phyloP scores from a whole-genome alignment of 1,140 invertebrate genomes.

The Camponotus pennsylvanicus region DNA sequence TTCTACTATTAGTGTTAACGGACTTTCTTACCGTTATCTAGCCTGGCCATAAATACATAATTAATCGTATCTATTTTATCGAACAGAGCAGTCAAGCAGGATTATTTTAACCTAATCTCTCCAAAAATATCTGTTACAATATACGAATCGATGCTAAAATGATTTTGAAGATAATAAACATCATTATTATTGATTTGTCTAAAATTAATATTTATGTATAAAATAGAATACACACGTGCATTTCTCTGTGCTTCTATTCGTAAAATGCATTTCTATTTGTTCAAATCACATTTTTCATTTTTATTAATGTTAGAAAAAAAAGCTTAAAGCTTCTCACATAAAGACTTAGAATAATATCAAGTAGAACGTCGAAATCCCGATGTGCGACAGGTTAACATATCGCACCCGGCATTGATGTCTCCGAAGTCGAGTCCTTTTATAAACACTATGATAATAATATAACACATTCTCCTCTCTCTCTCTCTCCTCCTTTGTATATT shows the following conservation, averaged over 20 bases:
- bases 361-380: not conserved
- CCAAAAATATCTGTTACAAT: not conserved
- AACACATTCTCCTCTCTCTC: not conserved
- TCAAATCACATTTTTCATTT: not conserved
- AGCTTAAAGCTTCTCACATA: not conserved
- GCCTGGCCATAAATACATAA: conserved; percentile 52
- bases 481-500: not conserved
- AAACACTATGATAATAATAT: not conserved
- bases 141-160: not conserved
- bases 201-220: not conserved
- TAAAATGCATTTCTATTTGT: not conserved
- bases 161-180: not conserved
- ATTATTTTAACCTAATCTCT: not conserved
- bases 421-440: not conserved
- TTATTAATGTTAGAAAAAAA: not conserved
- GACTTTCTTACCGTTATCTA: conserved; percentile 53
- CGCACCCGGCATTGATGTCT: conserved; percentile 16
- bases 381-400: too few species aligned
- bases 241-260: not conserved
- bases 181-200: not conserved
- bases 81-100: not conserved
- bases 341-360: not conserved
- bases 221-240: not conserved
- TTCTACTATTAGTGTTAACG: conserved; percentile 57
- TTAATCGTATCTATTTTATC: conserved; percentile 57